Evolutionary conservation across 2,888 invertebrate species (phyloP), one percentile per base, ranked within the genome.

Genomic region (Cremastobaeus sp.): DNA sequence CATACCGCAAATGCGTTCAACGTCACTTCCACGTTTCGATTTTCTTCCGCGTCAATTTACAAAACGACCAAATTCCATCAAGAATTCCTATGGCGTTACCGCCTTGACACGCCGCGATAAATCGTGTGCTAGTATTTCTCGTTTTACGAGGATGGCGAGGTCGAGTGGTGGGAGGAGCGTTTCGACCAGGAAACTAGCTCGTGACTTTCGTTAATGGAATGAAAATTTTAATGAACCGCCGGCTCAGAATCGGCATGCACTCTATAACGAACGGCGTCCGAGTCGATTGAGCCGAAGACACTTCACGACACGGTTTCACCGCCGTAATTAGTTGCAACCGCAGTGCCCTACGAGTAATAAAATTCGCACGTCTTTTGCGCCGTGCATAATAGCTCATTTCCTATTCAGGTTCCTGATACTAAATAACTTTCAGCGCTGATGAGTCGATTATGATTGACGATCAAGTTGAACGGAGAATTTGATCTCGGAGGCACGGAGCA

Each of bases 101-200:
- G 54, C n/a, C 65, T 66, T 59, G 72, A 66, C 72, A 59, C 37
- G 39, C 32, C 21, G 71, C 81, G 82, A 81, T 82, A 81, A 82
- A 82, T 81, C 79, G 78, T 55, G 70, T 55, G 69, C 62, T 74
- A 66, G 76, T 80, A 80, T 77, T 78, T 82, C 79, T 78, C 21
- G 43, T 75, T 80, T 79, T 78, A 78, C 74, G 76, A 79, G 75
- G 65, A 71, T 60, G 39, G 34, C 28, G 48, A 54, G 11, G 21
- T 20, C 45, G 47, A 65, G 47, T 39, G 37, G 59, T 65, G 47
- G 57, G 59, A 66, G 60, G 60, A 30, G 55, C 45, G 41, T 65
- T 54, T 60, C 57, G 65, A 41, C 59, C 52, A 60, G 59, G 48
- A 66, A 72, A 72, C 65, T 60, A 54, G 65, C 72, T 72, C 60